A percentile compares a stretch with the other conserved stretches of the same genome.
Evolutionary conservation across 2,888 invertebrate genomes (phyloP).

Genomic region (Hyppa rectilinea): DNA sequence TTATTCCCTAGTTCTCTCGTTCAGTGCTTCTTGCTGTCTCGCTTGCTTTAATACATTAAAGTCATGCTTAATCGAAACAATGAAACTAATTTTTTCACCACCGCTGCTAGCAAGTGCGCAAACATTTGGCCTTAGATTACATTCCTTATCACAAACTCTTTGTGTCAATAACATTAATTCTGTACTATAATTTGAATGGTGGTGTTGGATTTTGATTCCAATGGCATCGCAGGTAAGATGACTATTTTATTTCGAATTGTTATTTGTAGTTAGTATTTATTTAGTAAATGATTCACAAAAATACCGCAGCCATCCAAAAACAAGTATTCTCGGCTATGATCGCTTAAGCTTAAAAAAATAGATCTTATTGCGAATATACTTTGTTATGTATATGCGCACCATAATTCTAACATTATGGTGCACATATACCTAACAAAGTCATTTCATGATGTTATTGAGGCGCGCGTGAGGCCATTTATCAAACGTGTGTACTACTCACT

Average conservation of each 20-base stretch:
- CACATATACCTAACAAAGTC: too few species aligned
- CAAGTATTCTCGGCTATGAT: not conserved
- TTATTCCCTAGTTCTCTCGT: not conserved
- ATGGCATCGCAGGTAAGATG: slow-evolving; percentile 58
- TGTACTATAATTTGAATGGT: slow-evolving; percentile 46
- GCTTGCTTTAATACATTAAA: slow-evolving; percentile 5
- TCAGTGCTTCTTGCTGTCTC: not conserved
- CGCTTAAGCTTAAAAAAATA: not conserved
- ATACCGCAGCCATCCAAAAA: not conserved
- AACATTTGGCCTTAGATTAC: slow-evolving; percentile 30
- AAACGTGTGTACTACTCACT: slow-evolving; percentile 5
- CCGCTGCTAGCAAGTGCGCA: slow-evolving; percentile 20
- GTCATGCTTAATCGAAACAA: slow-evolving; percentile 2
- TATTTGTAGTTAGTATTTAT: slow-evolving; percentile 14
- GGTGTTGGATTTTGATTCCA: slow-evolving; percentile 51
- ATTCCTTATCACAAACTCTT: slow-evolving; percentile 22
- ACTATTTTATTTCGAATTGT: slow-evolving; percentile 17
- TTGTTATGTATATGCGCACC: not conserved
- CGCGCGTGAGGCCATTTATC: slow-evolving; percentile 20
- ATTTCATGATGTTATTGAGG: slow-evolving; percentile 21
- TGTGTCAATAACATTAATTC: slow-evolving; percentile 31
- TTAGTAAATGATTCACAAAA: not conserved
- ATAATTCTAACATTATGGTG: too few species aligned
- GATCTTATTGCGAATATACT: not conserved
- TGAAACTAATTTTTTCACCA: not conserved